Conservation (phyloP, 2,113 vertebrate species). For the Actenoides lindsayi region DNA sequence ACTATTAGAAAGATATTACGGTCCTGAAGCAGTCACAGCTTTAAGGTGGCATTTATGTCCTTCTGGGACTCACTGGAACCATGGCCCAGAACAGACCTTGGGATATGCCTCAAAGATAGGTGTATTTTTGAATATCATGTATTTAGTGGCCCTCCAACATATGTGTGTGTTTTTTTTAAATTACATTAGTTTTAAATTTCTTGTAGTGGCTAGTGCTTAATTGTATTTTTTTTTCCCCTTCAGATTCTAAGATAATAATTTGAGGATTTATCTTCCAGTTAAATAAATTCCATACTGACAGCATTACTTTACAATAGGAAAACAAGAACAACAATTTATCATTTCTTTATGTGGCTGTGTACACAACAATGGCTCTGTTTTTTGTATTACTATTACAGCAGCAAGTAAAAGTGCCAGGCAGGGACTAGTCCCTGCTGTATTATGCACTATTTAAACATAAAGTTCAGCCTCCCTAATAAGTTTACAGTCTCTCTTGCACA, state of each 20-base stretch:
- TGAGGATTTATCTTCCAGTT: constrained; percentile 21
- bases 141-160: neutral
- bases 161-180: neutral
- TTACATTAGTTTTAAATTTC: neutral
- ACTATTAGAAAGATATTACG: neutral
- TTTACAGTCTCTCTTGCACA: constrained; percentile 39
- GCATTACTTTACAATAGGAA: constrained; percentile 33
- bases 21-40: neutral
- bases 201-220: neutral
- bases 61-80: neutral
- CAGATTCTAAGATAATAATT: constrained; percentile 27
- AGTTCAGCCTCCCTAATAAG: constrained; percentile 53
- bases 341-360: constrained; percentile 23
- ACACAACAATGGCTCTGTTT: constrained; percentile 43
- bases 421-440: constrained; percentile 48
- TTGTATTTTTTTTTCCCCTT: neutral
- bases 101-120: neutral
- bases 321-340: constrained; percentile 49
- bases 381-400: constrained; percentile 46
- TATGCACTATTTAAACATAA: constrained; percentile 58
- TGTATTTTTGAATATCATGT: neutral
- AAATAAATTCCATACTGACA: constrained; percentile 50
- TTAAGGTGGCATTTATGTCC: neutral
- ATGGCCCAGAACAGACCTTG: neutral
- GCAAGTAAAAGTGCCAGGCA: constrained; percentile 62